Evolutionary conservation across 1,140 invertebrate species (phyloP).

Genomic region (Chrysoperla carnea): DNA sequence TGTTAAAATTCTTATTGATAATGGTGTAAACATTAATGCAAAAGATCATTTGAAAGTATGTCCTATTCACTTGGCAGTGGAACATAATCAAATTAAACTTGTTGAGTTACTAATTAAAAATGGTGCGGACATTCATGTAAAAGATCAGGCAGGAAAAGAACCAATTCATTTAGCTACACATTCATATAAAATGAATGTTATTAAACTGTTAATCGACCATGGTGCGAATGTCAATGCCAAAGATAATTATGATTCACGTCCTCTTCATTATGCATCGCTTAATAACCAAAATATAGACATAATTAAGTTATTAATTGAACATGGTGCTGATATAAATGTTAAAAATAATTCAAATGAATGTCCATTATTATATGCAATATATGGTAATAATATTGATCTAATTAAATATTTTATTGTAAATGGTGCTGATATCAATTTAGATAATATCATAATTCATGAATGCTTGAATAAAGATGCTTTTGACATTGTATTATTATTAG

Average conservation of each 20-base stretch:
- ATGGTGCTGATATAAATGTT: no score
- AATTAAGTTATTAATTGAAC: no score
- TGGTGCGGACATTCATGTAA: conserved; percentile 65
- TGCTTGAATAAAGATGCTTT: no score
- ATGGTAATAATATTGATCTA: no score
- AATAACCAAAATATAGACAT: no score
- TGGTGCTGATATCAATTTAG: no score
- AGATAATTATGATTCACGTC: background rate
- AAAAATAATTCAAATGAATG: no score
- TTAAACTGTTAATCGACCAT: conserved; percentile 61
- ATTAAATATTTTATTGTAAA: no score
- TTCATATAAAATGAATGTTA: conserved; percentile 65
- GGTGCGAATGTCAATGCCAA: conserved; percentile 70
- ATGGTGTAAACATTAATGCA: conserved; percentile 52
- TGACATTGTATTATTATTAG: no score
- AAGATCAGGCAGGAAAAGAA: conserved; percentile 77
- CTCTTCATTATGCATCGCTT: no score
- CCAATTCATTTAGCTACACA: conserved; percentile 73
- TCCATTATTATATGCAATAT: no score
- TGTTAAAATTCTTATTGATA: conserved; percentile 50
- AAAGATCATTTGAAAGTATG: conserved; percentile 61
- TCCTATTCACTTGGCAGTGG: conserved; percentile 57
- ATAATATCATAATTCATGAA: no score
- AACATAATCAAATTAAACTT: conserved; percentile 51
- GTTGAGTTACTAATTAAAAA: conserved; percentile 54